phyloP scores from a whole-genome alignment of 2,888 invertebrate genomes.

The Microdon myrmicae region DNA sequence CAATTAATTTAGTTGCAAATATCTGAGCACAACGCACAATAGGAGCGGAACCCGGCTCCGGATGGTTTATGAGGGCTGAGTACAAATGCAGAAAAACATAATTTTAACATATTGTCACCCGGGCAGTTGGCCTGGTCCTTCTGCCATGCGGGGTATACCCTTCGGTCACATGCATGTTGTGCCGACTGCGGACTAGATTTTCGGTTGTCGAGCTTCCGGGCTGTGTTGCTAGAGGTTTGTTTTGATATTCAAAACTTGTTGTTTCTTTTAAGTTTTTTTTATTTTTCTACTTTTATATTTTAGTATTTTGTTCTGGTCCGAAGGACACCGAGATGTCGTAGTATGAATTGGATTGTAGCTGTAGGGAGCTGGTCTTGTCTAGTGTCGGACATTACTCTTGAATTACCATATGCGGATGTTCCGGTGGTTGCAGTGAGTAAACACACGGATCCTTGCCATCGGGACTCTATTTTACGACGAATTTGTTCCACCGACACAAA shows the following conservation, averaged over 20 bases:
- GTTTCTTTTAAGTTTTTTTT: constrained; percentile 12
- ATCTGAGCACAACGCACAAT: constrained; percentile 29
- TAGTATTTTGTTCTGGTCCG: constrained; percentile 20
- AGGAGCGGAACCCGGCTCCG: constrained; percentile 14
- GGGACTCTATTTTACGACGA: constrained; percentile 25
- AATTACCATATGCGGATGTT: constrained; percentile 52
- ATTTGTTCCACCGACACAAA: constrained; percentile 40
- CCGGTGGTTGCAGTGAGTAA: constrained; percentile 51
- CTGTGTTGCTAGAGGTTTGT: constrained; percentile 21
- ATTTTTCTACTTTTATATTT: neutral
- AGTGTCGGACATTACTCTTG: constrained; percentile 41
- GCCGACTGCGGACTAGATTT: constrained; percentile 5
- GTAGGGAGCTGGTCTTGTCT: constrained; percentile 41
- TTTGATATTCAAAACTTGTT: constrained; percentile 47
- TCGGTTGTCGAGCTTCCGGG: constrained; percentile 37
- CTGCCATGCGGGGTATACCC: neutral
- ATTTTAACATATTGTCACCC: constrained; percentile 52
- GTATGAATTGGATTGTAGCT: constrained; percentile 42
- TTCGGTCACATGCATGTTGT: constrained; percentile 6
- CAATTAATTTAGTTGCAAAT: constrained; percentile 56
- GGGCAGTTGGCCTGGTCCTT: constrained; percentile 22
- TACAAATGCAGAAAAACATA: constrained; percentile 52
- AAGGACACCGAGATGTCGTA: constrained; percentile 7
- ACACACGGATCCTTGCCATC: constrained; percentile 37
- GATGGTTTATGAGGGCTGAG: constrained; percentile 44